Evolutionary conservation across 2,888 invertebrate genomes (phyloP).

Genomic region (Sussaba pulchella): DNA sequence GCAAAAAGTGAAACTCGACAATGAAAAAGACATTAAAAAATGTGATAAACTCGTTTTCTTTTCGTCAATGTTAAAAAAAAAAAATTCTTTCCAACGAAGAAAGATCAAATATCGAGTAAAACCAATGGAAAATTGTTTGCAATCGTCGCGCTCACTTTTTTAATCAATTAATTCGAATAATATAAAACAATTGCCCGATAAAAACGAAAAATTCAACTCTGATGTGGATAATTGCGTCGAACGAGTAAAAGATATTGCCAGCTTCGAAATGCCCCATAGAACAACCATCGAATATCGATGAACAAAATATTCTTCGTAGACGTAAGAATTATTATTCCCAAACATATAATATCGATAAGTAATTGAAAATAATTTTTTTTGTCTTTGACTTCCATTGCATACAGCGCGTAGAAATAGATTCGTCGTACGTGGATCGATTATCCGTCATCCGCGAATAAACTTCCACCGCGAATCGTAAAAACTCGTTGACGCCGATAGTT

Average conservation of each 20-base stretch:
- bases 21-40: too few species aligned
- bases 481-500: constrained; percentile 16
- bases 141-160: neutral
- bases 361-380: constrained; percentile 32
- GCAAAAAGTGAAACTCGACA: too few species aligned
- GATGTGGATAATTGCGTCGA: constrained; percentile 20
- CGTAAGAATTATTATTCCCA: constrained; percentile 29
- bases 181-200: too few species aligned
- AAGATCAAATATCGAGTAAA: neutral
- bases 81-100: neutral
- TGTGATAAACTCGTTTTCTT: too few species aligned
- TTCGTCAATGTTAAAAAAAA: too few species aligned
- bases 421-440: constrained; percentile 17
- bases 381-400: constrained; percentile 57
- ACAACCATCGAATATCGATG: constrained; percentile 20
- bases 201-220: constrained; percentile 37
- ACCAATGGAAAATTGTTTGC: neutral
- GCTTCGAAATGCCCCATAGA: constrained; percentile 22
- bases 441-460: constrained; percentile 23
- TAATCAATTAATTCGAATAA: too few species aligned
- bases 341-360: constrained; percentile 18
- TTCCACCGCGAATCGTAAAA: constrained; percentile 31
- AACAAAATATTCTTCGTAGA: constrained; percentile 33
- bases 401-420: constrained; percentile 34
- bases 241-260: neutral